Conservation (phyloP, 2,113 vertebrate species). For the Micromys minutus region DNA sequence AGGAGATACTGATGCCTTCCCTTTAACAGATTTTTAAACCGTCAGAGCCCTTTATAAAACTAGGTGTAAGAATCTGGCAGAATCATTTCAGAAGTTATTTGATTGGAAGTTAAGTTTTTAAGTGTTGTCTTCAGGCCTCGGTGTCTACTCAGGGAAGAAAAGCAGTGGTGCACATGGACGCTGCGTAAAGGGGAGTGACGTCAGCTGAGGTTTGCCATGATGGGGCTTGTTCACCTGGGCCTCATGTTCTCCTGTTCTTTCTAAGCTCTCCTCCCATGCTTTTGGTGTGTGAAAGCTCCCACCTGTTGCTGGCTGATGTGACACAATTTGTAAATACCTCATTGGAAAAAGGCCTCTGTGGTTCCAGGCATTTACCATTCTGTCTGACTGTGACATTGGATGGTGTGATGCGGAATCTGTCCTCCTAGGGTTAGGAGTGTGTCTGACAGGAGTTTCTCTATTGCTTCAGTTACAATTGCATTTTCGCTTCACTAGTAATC, state of each 20-base stretch:
- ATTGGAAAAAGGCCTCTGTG: constrained; percentile 77
- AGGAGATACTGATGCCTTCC: background rate
- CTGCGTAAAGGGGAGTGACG: constrained; percentile 74
- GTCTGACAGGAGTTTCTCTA: constrained; percentile 37
- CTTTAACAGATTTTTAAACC: constrained; percentile 4
- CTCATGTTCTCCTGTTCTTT: constrained; percentile 77
- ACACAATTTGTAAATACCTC: constrained; percentile 70
- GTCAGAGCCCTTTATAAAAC: background rate
- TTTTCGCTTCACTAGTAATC: constrained; percentile 47
- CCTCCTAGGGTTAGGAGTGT: constrained; percentile 58
- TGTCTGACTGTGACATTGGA: constrained; percentile 75
- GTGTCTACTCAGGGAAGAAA: background rate
- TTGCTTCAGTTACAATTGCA: constrained; percentile 9
- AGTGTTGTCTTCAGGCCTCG: constrained; percentile 11
- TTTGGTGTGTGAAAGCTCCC: constrained; percentile 75
- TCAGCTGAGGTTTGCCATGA: constrained; percentile 66
- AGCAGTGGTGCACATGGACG: background rate
- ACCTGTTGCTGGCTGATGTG: constrained; percentile 78
- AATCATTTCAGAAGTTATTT: constrained; percentile 31
- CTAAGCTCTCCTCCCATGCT: constrained; percentile 78
- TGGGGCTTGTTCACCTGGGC: constrained; percentile 78
- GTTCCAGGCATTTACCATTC: constrained; percentile 71
- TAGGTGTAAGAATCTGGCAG: constrained; percentile 38
- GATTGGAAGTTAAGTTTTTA: constrained; percentile 20
- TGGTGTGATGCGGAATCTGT: constrained; percentile 70